phyloP scores from a whole-genome alignment of 1,140 invertebrate species.

The Drosophila neocordata region DNA sequence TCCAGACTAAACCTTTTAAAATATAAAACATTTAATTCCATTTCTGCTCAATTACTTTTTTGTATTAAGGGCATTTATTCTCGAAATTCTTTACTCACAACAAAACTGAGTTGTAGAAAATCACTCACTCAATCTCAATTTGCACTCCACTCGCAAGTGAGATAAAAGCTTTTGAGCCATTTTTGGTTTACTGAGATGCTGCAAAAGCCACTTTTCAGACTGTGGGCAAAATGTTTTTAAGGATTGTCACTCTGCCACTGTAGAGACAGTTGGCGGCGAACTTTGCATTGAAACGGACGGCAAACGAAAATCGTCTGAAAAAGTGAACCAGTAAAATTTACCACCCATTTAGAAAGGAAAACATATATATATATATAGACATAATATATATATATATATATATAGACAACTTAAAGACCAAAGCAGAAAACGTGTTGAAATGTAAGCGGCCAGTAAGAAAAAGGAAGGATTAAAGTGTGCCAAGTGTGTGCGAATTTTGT shows the following conservation, averaged over 20 bases:
- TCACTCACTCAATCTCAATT: conserved; percentile 42
- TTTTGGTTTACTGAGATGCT: conserved; percentile 55
- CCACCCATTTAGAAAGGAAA: conserved; percentile 31
- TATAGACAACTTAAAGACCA: conserved; percentile 31
- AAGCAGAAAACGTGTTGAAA: conserved; percentile 19
- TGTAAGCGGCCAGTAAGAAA: conserved; percentile 33
- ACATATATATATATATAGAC: conserved; percentile 32
- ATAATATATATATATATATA: conserved; percentile 2
- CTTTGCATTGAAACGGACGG: conserved; percentile 68
- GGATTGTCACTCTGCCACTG: conserved; percentile 56
- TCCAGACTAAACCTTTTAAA: background rate
- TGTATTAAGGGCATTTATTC: no score
- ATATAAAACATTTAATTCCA: conserved; percentile 1
- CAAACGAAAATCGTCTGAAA: conserved; percentile 18
- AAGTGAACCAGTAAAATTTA: conserved; percentile 30
- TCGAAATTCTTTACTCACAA: conserved; percentile 42
- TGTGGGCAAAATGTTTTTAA: conserved; percentile 66
- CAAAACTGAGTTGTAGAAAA: conserved; percentile 3
- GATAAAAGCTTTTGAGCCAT: conserved; percentile 44
- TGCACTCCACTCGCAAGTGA: conserved; percentile 44
- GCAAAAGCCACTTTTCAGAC: conserved; percentile 47
- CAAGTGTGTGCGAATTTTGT: conserved; percentile 54
- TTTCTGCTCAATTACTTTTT: conserved; percentile 7
- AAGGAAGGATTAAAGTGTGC: conserved; percentile 53
- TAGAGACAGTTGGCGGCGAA: conserved; percentile 69